Conservation (phyloP, 2,113 vertebrate genomes). For the Cyphomyrus discorhynchus region DNA sequence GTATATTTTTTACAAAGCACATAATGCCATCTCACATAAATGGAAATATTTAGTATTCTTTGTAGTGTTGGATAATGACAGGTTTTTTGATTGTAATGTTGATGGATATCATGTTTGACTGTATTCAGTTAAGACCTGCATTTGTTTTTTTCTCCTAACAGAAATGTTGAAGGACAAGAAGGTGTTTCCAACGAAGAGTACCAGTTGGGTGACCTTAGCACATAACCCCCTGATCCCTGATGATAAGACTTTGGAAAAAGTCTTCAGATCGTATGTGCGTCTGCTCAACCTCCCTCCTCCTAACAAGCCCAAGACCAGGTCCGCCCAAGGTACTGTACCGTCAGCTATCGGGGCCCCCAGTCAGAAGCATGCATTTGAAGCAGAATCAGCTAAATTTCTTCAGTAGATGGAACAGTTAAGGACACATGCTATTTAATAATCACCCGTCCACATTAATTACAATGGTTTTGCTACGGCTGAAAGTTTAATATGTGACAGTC, state of each 20-base stretch:
- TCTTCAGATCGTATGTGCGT: conserved; percentile 56
- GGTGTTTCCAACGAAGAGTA: conserved; percentile 63
- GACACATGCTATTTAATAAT: background rate
- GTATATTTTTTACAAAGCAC: background rate
- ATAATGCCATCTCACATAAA: background rate
- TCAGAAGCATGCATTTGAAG: background rate
- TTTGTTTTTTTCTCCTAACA: conserved; percentile 24
- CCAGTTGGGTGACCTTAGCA: conserved; percentile 58
- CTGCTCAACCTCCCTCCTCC: conserved; percentile 59
- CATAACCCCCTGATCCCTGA: conserved; percentile 58
- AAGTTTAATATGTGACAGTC: background rate
- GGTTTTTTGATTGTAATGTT: background rate
- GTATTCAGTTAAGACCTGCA: background rate
- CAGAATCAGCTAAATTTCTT: background rate
- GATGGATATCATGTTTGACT: background rate
- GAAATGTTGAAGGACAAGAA: conserved; percentile 56
- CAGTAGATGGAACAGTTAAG: background rate
- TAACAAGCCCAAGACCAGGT: conserved; percentile 43
- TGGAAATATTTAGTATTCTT: background rate
- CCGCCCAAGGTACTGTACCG: conserved; percentile 25
- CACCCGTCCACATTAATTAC: background rate
- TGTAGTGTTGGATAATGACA: background rate
- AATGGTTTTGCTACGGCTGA: background rate
- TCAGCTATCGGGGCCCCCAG: background rate
- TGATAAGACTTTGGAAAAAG: conserved; percentile 57